Percentiles rank a stretch among this genome's conserved stretches.
These are phyloP conservation scores for Julus scandinavius DNA, from an alignment of 2,888 invertebrate genomes.

Conservation along the genomic window DNA sequence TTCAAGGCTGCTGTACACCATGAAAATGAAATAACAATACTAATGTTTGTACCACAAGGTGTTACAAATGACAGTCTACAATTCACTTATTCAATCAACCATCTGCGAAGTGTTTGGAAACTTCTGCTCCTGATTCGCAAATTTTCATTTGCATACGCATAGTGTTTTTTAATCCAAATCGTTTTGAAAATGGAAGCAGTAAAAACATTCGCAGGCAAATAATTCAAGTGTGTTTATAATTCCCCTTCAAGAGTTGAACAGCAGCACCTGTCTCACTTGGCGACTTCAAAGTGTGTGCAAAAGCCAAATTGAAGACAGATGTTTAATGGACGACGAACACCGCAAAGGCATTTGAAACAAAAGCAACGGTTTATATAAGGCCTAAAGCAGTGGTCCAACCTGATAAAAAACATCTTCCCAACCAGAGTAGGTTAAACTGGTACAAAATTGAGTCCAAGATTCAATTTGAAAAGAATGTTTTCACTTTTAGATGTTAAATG, in stretches of 20 bases:
- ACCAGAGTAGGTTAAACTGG: not conserved
- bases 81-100: too few species aligned
- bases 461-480: too few species aligned
- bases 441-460: too few species aligned
- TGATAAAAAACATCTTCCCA: not conserved
- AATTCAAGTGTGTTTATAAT: not conserved
- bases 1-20: too few species aligned
- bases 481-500: too few species aligned
- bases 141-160: not conserved
- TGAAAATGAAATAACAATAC: too few species aligned
- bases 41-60: too few species aligned
- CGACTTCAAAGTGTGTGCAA: not conserved
- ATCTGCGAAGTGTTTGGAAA: too few species aligned
- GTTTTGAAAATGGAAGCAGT: not conserved
- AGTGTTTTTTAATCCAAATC: not conserved
- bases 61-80: too few species aligned
- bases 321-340: conserved; percentile 18
- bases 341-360: conserved; percentile 24
- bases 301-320: conserved; percentile 4
- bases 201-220: not conserved
- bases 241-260: conserved; percentile 7
- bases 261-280: conserved; percentile 1
- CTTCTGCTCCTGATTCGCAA: not conserved
- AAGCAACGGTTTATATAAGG: conserved; percentile 2
- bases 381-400: not conserved